phyloP scores from a whole-genome alignment of 2,113 vertebrate species.

The Podarcis muralis region DNA sequence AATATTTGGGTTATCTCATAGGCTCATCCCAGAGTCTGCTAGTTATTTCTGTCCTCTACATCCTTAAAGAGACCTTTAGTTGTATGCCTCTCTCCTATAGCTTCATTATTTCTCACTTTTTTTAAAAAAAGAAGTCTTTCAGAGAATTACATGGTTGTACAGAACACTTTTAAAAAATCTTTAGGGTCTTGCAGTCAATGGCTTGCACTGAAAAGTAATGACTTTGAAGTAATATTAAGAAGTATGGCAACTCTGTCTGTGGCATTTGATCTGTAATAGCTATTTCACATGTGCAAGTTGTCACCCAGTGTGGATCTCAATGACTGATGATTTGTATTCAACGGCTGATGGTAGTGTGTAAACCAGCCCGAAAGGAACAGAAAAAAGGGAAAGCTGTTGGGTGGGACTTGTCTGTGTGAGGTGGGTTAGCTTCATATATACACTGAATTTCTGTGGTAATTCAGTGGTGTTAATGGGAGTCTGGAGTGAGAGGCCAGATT shows the following conservation, averaged over 20 bases:
- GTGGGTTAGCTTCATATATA: too few relatives aligned
- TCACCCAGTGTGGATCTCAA: not conserved
- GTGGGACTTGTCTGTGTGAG: too few relatives aligned
- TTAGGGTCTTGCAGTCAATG: not conserved
- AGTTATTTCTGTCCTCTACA: not conserved
- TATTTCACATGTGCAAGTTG: not conserved
- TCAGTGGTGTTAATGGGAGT: too few relatives aligned
- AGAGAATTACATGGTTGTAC: not conserved
- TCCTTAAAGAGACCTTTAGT: not conserved
- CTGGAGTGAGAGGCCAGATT: too few relatives aligned
- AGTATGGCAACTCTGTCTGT: not conserved
- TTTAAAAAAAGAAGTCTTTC: not conserved
- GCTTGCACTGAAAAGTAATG: not conserved
- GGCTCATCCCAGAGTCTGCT: not conserved
- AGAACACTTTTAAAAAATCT: not conserved
- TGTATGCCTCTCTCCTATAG: conserved; percentile 1
- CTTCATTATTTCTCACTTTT: not conserved
- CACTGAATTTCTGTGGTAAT: too few relatives aligned
- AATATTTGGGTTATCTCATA: not conserved
- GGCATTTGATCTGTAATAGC: not conserved
- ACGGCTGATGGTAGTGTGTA: not conserved
- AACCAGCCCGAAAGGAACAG: not conserved
- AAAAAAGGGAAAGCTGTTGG: too few relatives aligned
- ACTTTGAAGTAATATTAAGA: not conserved
- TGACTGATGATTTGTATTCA: not conserved